Evolutionary conservation across 2,797 vertebrate species (phyloP).

Genomic region (Chiropotes sagulatus): DNA sequence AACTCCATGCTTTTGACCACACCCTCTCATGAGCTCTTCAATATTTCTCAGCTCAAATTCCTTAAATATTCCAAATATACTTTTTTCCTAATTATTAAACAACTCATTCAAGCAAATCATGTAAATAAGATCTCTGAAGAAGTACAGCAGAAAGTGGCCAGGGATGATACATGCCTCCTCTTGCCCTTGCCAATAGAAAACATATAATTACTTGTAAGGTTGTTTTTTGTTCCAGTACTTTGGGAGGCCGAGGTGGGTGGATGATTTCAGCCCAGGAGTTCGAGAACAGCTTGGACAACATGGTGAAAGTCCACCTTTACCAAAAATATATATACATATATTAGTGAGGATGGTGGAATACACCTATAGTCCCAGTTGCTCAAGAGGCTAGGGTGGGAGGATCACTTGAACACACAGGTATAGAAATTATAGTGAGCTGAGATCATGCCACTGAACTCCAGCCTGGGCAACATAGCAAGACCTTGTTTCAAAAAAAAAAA

Average conservation of each 20-base stretch:
- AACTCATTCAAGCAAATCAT: background rate
- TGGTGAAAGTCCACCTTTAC: background rate
- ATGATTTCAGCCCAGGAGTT: background rate
- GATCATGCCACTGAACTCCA: background rate
- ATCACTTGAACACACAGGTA: background rate
- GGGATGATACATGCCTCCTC: background rate
- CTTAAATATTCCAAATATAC: background rate
- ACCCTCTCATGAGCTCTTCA: background rate
- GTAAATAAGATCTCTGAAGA: background rate
- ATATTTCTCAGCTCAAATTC: background rate
- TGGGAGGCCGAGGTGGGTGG: background rate
- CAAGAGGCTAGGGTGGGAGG: background rate
- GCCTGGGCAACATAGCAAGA: background rate
- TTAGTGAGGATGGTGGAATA: background rate
- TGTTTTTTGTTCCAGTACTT: background rate
- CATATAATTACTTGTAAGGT: background rate
- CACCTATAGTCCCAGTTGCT: background rate
- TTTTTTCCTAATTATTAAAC: background rate
- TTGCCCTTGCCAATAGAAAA: conserved; percentile 8
- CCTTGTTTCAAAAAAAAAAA: background rate
- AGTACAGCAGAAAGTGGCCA: background rate
- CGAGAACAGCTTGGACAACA: background rate
- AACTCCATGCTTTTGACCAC: background rate
- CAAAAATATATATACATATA: background rate
- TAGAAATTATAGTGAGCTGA: background rate